Evolutionary conservation across 1,140 invertebrate species (phyloP), one percentile per base, ranked within the genome.

Genomic region (Rhagoletis zephyria): DNA sequence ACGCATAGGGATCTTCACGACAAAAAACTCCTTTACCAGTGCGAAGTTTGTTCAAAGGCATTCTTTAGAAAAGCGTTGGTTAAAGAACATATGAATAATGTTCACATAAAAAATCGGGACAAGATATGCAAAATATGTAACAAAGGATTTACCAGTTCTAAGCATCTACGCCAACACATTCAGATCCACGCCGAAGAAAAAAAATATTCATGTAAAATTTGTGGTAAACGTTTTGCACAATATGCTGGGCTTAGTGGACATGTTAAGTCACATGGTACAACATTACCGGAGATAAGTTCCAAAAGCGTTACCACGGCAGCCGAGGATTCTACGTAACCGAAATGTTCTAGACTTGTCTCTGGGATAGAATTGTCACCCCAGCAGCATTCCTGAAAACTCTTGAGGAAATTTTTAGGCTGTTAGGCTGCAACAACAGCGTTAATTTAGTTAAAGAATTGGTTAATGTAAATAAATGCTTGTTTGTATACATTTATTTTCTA

Each of bases 71-170:
- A 85, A 7, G 10, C 30, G 74, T 87, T 42, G 74, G 77, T 5
- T 85, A 88, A 85, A 14, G 88, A 90, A 14, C 90, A 90, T 85
- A 89, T 90, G 56, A 90, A 89, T 30, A 30, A 30, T 61, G 89
- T 86, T 0, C 70, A 90, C 30, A 64, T 90, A 2, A 88, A 90
- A 56, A 87, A 90, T n/a, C 88, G 90, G 0, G 89, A 90, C 85
- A 90, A 90, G 74, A 87, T 88, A 40, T 90, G 90, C 40, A 89
- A 90, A 87, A 85, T 90, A 40, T 90, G 90, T 60, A 65, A 88
- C 19, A 90, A 90, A 85, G 86, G 74, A 1, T 90, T 90, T 42
- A 90, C 89, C 14, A 90, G 89, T 30, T 81, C 88, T 56, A 89
- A 89, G 70, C 88, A 90, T 61, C 64, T 90, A 45, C 70, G 87